Evolutionary conservation across 2,888 invertebrate species (phyloP).

Genomic region (Crematogaster levior): DNA sequence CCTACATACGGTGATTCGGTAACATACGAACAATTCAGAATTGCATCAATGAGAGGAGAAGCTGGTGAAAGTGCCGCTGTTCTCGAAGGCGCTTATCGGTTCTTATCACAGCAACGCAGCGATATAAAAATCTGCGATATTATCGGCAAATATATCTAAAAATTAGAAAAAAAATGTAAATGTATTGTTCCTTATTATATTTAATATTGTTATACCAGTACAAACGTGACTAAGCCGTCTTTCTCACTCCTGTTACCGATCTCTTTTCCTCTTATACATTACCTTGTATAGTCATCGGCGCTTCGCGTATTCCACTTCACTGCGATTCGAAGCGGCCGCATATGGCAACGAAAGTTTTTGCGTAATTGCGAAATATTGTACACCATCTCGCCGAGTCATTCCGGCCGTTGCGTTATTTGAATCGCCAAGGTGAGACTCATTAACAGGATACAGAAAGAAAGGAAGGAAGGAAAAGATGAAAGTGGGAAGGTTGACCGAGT

Average conservation of each 20-base stretch:
- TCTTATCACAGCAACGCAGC: conserved; percentile 9
- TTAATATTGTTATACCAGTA: neutral
- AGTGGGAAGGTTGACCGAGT: conserved; percentile 37
- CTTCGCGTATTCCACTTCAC: neutral
- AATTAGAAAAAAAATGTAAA: neutral
- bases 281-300: conserved; percentile 46
- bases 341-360: conserved; percentile 42
- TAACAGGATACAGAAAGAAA: neutral
- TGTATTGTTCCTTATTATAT: neutral
- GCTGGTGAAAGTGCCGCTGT: neutral
- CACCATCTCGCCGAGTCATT: conserved; percentile 29
- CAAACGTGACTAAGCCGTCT: neutral
- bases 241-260: neutral
- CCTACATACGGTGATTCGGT: conserved; percentile 40
- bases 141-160: neutral
- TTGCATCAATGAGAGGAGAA: conserved; percentile 28
- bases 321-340: conserved; percentile 12
- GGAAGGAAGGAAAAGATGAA: neutral
- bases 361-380: conserved; percentile 33
- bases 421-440: conserved; percentile 21
- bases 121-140: neutral
- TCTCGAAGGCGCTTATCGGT: neutral
- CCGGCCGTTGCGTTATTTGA: conserved; percentile 12
- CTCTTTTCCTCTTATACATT: conserved; percentile 12
- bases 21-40: conserved; percentile 10